Percentiles rank a stretch among this genome's conserved stretches.
phyloP scores from a whole-genome alignment of 2,113 vertebrate genomes.

The Saccopteryx bilineata region DNA sequence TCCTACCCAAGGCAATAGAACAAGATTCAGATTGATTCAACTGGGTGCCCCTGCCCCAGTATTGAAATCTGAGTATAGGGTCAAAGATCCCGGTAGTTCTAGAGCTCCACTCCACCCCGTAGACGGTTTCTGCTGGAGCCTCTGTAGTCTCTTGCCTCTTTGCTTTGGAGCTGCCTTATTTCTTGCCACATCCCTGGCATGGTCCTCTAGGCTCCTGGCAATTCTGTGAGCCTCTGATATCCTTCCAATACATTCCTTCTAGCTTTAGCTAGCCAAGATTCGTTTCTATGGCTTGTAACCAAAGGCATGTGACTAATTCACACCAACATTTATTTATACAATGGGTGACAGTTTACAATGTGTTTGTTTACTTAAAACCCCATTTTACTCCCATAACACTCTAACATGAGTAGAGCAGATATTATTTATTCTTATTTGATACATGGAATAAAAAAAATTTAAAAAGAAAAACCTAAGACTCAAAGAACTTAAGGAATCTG shows the following conservation, averaged over 20 bases:
- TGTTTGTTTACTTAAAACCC: neutral
- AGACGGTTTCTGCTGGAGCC: accelerated
- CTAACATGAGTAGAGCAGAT: neutral
- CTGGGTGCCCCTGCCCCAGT: neutral
- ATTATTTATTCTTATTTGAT: constrained; percentile 15
- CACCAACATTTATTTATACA: neutral
- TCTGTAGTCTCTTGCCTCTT: neutral
- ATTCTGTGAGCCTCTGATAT: neutral
- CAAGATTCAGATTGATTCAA: neutral
- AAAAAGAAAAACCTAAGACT: neutral
- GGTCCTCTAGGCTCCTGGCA: neutral
- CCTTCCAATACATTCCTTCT: neutral
- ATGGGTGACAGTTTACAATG: neutral
- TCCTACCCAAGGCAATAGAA: neutral
- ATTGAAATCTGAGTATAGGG: neutral
- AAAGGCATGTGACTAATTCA: neutral
- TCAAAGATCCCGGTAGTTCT: neutral
- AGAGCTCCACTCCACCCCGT: neutral
- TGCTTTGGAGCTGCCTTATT: neutral
- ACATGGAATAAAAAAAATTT: neutral
- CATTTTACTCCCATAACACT: neutral
- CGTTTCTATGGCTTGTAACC: neutral
- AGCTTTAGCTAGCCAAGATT: constrained; percentile 28
- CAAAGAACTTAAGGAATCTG: neutral
- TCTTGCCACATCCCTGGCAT: neutral